These are phyloP conservation scores for Chinchilla lanigera DNA, from an alignment of 2,113 vertebrate species.

Conservation along the genomic window DNA sequence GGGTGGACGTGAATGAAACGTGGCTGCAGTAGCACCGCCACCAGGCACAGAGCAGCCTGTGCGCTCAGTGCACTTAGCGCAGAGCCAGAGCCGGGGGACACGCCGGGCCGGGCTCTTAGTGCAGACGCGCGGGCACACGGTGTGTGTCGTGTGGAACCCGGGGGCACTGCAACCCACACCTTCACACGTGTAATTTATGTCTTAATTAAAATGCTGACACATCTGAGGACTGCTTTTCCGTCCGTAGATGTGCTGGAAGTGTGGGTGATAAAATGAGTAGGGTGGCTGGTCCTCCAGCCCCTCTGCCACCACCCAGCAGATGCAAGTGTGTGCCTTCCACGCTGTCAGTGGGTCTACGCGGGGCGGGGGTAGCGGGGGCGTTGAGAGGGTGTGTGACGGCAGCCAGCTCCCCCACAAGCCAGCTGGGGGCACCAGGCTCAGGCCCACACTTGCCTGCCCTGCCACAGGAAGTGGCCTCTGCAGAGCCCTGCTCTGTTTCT, in stretches of 20 bases:
- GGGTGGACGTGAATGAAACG: not conserved
- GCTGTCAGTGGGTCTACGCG: not conserved
- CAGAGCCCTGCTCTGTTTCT: too few species aligned
- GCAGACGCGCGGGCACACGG: not conserved
- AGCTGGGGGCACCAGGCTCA: not conserved
- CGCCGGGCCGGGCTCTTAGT: too few species aligned
- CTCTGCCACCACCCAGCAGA: not conserved
- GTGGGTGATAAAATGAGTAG: not conserved
- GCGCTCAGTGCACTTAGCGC: not conserved
- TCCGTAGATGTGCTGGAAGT: too few species aligned
- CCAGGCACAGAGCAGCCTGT: not conserved
- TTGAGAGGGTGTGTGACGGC: not conserved
- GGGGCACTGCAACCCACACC: not conserved
- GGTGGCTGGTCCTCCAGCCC: not conserved
- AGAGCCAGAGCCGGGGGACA: not conserved
- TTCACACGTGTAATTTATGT: not conserved
- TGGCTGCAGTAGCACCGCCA: not conserved
- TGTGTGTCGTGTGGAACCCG: not conserved
- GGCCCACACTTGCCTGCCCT: not conserved
- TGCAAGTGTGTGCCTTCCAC: accelerated
- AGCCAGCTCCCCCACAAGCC: not conserved
- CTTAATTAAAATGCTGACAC: not conserved
- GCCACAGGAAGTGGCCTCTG: accelerated
- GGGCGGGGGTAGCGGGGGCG: too few species aligned
- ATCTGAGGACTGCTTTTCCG: not conserved